Conservation (phyloP, 2,113 vertebrate species). For the Genyomyrus donnyi region DNA sequence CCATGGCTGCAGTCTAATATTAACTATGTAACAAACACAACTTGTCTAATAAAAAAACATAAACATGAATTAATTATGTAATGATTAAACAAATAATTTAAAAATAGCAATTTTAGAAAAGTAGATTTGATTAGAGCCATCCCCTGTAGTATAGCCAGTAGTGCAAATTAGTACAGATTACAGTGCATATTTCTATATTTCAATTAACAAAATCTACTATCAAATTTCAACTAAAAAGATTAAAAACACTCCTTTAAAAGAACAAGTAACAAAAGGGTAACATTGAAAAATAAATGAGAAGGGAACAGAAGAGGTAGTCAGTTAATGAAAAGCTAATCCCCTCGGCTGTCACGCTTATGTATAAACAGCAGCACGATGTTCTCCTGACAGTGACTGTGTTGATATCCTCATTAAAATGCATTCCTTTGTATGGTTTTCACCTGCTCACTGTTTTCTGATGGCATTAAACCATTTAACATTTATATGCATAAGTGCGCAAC, state of each 20-base stretch:
- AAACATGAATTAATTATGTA: neutral
- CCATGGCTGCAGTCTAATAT: neutral
- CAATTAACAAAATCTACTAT: neutral
- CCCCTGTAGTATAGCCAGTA: neutral
- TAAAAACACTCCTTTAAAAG: neutral
- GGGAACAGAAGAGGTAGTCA: neutral
- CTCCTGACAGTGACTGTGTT: neutral
- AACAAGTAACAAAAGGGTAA: neutral
- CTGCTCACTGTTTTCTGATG: neutral
- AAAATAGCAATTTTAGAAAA: neutral
- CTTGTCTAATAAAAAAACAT: neutral
- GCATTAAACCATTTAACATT: constrained; percentile 4
- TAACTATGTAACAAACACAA: neutral
- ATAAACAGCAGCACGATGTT: neutral
- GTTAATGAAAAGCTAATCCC: neutral
- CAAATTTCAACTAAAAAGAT: neutral
- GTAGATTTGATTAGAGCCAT: neutral
- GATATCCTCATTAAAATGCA: neutral
- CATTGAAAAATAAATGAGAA: neutral
- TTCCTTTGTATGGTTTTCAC: neutral
- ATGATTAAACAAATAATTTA: neutral
- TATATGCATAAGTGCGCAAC: constrained; percentile 3
- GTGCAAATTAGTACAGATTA: neutral
- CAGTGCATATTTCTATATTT: neutral
- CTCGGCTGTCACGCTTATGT: neutral